Conservation (phyloP, 2,113 vertebrate genomes). For the Pipra filicauda region DNA sequence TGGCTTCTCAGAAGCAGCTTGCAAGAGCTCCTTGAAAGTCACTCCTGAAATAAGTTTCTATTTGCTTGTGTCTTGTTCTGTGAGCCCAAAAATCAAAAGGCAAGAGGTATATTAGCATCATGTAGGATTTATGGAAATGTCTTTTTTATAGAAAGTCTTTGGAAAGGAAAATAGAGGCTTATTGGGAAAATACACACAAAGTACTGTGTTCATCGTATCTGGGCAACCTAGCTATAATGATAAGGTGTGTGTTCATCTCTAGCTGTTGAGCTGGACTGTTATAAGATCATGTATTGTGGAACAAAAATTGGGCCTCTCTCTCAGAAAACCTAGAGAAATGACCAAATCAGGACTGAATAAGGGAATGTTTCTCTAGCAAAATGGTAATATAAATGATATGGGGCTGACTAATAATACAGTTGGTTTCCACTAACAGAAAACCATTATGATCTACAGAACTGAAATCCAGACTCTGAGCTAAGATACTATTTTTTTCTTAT, state of each 20-base stretch:
- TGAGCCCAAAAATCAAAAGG: neutral
- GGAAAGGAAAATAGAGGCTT: neutral
- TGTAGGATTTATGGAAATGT: neutral
- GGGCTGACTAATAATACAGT: conserved; percentile 43
- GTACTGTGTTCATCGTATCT: neutral
- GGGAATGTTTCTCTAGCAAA: conserved; percentile 25
- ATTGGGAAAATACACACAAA: neutral
- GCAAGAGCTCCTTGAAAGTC: neutral
- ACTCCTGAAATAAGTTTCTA: neutral
- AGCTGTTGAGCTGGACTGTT: neutral
- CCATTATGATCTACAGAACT: neutral
- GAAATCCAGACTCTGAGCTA: conserved; percentile 37
- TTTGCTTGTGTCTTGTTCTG: neutral
- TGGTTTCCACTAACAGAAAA: conserved; percentile 45
- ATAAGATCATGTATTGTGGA: neutral
- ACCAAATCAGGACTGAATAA: neutral
- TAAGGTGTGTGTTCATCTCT: neutral
- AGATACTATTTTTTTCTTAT: neutral
- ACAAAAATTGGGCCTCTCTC: neutral
- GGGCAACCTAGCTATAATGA: neutral
- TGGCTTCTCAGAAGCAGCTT: neutral
- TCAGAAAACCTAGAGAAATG: neutral
- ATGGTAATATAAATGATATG: neutral
- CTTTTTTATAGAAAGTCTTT: neutral
- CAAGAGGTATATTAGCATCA: neutral